Conservation (phyloP, 2,113 vertebrate genomes). For the Psittacara wagleri region DNA sequence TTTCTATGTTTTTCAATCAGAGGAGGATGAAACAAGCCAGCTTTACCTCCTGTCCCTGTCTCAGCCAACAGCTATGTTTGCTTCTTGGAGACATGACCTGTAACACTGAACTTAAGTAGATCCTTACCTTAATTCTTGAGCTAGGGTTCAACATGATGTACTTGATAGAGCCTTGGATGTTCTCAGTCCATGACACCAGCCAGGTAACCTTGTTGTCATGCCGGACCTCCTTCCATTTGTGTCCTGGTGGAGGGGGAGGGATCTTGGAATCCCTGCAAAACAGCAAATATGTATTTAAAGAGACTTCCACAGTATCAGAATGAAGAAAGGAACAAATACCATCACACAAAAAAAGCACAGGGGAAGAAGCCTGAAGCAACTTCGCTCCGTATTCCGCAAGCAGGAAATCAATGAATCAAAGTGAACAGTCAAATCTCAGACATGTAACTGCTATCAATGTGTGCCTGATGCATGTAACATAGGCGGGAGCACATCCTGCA, state of each 20-base stretch:
- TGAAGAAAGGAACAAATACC: background rate
- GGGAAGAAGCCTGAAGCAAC: background rate
- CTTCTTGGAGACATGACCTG: background rate
- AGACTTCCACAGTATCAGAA: background rate
- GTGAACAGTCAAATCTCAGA: background rate
- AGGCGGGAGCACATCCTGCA: background rate
- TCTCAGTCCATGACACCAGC: constrained; percentile 97
- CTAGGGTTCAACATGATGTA: constrained; percentile 98
- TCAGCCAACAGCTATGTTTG: background rate
- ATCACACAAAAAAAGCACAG: background rate
- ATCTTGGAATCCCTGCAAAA: constrained; percentile 88
- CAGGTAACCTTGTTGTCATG: constrained; percentile 97
- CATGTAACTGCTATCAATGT: background rate
- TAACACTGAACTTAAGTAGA: background rate
- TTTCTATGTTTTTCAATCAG: background rate
- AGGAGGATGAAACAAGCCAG: background rate
- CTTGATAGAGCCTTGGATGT: constrained; percentile 97
- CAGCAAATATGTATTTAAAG: background rate
- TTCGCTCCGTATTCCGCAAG: background rate
- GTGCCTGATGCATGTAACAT: background rate
- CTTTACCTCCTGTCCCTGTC: background rate
- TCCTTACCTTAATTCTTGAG: constrained; percentile 92
- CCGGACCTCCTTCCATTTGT: constrained; percentile 93
- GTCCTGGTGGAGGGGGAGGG: constrained; percentile 87
- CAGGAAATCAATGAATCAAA: background rate